phyloP scores from a whole-genome alignment of 1,140 invertebrate genomes.

The Drosophila paulistorum region DNA sequence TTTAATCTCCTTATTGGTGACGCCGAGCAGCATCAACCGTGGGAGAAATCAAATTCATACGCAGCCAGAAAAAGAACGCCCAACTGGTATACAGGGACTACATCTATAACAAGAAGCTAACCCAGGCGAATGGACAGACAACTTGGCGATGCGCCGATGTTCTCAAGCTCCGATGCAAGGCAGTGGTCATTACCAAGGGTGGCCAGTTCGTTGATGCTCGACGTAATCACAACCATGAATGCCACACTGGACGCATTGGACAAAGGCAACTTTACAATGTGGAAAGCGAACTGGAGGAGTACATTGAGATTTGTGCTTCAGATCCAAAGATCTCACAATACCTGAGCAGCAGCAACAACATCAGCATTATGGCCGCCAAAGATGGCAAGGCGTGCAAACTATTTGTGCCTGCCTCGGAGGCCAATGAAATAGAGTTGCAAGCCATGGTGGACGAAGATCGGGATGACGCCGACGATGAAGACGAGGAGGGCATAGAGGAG shows the following conservation, averaged over 20 bases:
- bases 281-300: conserved; percentile 73
- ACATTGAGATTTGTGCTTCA: conserved; percentile 71
- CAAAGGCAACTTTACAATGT: conserved; percentile 64
- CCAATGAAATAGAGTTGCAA: conserved; percentile 70
- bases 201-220: conserved; percentile 59
- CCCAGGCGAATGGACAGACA: conserved; percentile 76
- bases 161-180: conserved; percentile 70
- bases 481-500: conserved; percentile 39
- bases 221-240: conserved; percentile 66
- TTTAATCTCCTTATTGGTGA: conserved; percentile 31
- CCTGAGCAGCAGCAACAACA: conserved; percentile 66
- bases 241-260: conserved; percentile 56
- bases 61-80: conserved; percentile 79
- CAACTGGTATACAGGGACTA: conserved; percentile 71
- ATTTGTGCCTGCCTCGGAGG: conserved; percentile 68
- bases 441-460: conserved; percentile 43
- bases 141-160: conserved; percentile 77
- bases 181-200: conserved; percentile 72
- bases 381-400: conserved; percentile 77
- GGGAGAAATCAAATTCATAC: conserved; percentile 63
- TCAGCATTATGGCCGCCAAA: conserved; percentile 71
- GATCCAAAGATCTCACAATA: conserved; percentile 72
- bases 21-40: not conserved
- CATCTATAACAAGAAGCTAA: conserved; percentile 80
- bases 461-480: conserved; percentile 36